These are phyloP conservation scores for Dicentrarchus labrax DNA, from an alignment of 2,113 vertebrate species.

Conservation along the genomic window DNA sequence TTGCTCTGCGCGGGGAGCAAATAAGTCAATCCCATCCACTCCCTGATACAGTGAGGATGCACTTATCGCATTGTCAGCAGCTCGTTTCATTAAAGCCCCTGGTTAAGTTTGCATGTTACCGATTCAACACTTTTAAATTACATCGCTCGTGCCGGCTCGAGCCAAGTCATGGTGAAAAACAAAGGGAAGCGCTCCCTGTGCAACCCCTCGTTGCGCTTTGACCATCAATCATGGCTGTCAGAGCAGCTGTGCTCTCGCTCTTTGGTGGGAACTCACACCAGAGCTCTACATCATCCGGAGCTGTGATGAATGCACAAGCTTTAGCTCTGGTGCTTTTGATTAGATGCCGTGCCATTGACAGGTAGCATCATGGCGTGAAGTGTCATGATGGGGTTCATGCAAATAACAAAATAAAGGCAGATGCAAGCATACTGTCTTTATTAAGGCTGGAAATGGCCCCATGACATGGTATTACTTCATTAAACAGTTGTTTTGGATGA, in stretches of 20 bases:
- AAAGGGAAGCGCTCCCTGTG: slow-evolving; percentile 65
- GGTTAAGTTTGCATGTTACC: slow-evolving; percentile 75
- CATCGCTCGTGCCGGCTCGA: slow-evolving; percentile 21
- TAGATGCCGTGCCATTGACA: slow-evolving; percentile 36
- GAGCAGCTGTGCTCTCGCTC: slow-evolving; percentile 64
- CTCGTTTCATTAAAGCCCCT: slow-evolving; percentile 68
- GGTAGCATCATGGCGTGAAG: slow-evolving; percentile 22
- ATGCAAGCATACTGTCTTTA: not conserved
- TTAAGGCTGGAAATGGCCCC: not conserved
- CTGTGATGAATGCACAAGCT: slow-evolving; percentile 66
- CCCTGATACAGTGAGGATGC: slow-evolving; percentile 62
- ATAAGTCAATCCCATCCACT: slow-evolving; percentile 74
- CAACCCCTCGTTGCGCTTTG: slow-evolving; percentile 49
- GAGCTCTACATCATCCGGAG: slow-evolving; percentile 67
- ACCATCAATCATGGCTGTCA: slow-evolving; percentile 81
- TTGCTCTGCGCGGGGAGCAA: slow-evolving; percentile 60
- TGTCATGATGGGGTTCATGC: not conserved
- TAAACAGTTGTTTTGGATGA: not conserved
- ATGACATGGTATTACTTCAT: not conserved
- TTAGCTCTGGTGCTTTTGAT: slow-evolving; percentile 60
- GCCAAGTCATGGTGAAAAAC: slow-evolving; percentile 61
- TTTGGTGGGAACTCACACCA: slow-evolving; percentile 59
- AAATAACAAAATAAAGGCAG: not conserved
- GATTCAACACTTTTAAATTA: slow-evolving; percentile 77
- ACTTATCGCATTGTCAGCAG: slow-evolving; percentile 78